A percentile compares a stretch with the other conserved stretches of the same genome.
These are phyloP conservation scores for Erythrolamprus reginae DNA, from an alignment of 2,113 vertebrate genomes.

Conservation along the genomic window DNA sequence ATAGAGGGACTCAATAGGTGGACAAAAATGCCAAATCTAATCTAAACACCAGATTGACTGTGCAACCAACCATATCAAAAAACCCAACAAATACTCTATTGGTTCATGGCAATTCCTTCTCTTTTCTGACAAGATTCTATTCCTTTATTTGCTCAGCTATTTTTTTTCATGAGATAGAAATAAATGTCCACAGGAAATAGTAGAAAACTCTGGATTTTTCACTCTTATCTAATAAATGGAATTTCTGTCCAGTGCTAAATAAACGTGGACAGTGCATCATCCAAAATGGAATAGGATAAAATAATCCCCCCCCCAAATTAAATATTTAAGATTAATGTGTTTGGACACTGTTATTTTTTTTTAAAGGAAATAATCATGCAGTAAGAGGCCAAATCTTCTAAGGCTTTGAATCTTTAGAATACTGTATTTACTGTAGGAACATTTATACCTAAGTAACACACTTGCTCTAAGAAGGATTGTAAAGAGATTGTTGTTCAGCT, in stretches of 20 bases:
- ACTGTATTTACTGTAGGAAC: neutral
- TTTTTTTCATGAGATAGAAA: neutral
- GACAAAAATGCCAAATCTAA: neutral
- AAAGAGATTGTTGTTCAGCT: neutral
- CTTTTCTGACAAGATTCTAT: neutral
- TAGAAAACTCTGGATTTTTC: neutral
- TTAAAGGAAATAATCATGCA: neutral
- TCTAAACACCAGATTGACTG: neutral
- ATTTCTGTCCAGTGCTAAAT: neutral
- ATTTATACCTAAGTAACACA: neutral
- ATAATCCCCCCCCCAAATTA: fast-evolving
- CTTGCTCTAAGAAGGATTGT: neutral
- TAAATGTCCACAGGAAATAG: neutral
- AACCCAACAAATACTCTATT: neutral
- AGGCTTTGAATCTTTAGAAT: neutral
- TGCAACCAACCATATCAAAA: neutral
- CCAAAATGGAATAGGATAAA: neutral
- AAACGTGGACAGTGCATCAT: neutral
- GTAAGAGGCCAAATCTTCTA: neutral
- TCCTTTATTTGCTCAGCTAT: neutral
- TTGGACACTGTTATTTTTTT: neutral
- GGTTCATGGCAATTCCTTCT: neutral
- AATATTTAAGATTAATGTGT: neutral
- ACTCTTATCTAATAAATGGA: neutral
- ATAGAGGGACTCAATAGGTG: neutral